Evolutionary conservation across 2,888 invertebrate species (phyloP).

Genomic region (Peribatodes rhomboidaria): DNA sequence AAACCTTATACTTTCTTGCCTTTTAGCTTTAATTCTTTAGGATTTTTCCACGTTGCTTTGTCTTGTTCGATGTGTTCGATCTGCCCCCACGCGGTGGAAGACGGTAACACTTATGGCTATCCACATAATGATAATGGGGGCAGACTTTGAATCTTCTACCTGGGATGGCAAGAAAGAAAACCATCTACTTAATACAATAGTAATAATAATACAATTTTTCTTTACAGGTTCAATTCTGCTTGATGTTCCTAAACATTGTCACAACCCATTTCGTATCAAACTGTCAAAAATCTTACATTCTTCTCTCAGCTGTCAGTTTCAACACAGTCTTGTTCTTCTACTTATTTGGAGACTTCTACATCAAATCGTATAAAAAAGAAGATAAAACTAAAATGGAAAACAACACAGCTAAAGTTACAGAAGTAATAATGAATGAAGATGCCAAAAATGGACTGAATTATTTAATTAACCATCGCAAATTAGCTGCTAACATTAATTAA

Average conservation of each 20-base stretch:
- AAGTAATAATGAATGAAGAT: constrained; percentile 7
- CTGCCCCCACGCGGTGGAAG: too few species aligned
- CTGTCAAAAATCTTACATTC: constrained; percentile 58
- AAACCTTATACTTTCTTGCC: too few species aligned
- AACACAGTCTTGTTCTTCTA: constrained; percentile 61
- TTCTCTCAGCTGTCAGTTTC: constrained; percentile 48
- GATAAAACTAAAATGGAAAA: constrained; percentile 25
- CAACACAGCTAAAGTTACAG: neutral
- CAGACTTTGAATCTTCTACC: too few species aligned
- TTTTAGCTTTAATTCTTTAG: too few species aligned
- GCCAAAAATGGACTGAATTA: constrained; percentile 40
- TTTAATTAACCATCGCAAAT: constrained; percentile 48
- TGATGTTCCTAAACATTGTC: constrained; percentile 57
- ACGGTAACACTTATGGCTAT: too few species aligned
- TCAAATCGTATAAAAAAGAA: constrained; percentile 54
- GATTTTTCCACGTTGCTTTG: too few species aligned
- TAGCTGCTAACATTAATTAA: constrained; percentile 46
- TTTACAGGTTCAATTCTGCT: constrained; percentile 63
- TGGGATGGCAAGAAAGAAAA: too few species aligned
- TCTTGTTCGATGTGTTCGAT: too few species aligned
- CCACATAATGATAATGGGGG: too few species aligned
- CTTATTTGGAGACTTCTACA: constrained; percentile 64
- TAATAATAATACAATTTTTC: constrained; percentile 15
- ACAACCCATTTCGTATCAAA: constrained; percentile 52
- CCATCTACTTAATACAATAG: neutral